phyloP scores from a whole-genome alignment of 2,113 vertebrate genomes.

The Notothenia coriiceps region DNA sequence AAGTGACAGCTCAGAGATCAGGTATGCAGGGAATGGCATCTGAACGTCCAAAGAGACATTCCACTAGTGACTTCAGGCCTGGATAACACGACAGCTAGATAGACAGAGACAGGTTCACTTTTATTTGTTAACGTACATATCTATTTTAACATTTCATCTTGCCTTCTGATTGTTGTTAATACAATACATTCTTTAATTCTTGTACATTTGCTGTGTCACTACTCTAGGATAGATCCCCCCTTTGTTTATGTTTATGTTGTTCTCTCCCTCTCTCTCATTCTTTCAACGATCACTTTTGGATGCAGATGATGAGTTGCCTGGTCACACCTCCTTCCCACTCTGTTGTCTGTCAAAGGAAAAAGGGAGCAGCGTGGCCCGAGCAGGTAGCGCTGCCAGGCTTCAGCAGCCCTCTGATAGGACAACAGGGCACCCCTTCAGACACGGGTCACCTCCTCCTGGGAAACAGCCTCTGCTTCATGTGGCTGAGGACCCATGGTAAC shows the following conservation, averaged over 20 bases:
- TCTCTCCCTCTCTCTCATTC: not conserved
- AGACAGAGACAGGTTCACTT: slow-evolving; percentile 14
- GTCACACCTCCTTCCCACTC: slow-evolving; percentile 44
- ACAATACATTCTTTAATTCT: not conserved
- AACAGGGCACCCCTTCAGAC: slow-evolving; percentile 78
- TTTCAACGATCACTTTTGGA: not conserved
- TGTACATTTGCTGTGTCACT: not conserved
- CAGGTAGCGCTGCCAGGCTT: slow-evolving; percentile 72
- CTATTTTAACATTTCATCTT: not conserved
- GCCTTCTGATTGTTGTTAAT: not conserved
- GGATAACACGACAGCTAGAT: slow-evolving; percentile 2
- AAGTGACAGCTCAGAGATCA: slow-evolving; percentile 5
- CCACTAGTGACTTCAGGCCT: slow-evolving; percentile 1
- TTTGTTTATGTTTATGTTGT: not conserved
- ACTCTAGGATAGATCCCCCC: not conserved
- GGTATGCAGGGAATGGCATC: slow-evolving; percentile 59
- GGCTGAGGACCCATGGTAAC: slow-evolving; percentile 40
- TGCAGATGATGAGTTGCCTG: slow-evolving; percentile 41
- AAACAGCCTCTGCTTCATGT: slow-evolving; percentile 57
- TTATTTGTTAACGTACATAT: not conserved
- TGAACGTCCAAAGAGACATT: slow-evolving; percentile 14
- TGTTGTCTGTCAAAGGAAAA: slow-evolving; percentile 69
- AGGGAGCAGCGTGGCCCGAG: slow-evolving; percentile 29
- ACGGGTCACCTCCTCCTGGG: slow-evolving; percentile 79
- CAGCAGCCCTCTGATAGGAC: slow-evolving; percentile 76